phyloP scores from a whole-genome alignment of 1,140 invertebrate species.

The Macrosteles quadrilineatus region DNA sequence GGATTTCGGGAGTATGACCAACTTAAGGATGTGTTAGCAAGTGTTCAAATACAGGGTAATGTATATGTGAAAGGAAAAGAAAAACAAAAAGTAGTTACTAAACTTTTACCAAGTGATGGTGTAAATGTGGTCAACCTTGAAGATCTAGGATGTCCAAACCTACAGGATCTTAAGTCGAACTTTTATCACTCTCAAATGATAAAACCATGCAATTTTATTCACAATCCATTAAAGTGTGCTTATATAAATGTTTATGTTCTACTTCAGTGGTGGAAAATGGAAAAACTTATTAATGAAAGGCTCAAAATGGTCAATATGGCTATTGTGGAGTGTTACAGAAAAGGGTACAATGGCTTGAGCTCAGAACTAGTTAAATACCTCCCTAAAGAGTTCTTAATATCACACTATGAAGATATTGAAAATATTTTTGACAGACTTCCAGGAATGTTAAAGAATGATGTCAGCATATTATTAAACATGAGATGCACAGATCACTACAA shows the following conservation, averaged over 20 bases:
- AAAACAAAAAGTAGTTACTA: background rate
- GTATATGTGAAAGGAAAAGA: constrained; percentile 2
- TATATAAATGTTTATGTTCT: constrained; percentile 12
- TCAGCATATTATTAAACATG: background rate
- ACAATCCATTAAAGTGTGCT: background rate
- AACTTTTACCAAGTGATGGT: background rate
- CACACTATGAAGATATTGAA: background rate
- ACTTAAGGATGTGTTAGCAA: background rate
- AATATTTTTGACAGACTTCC: background rate
- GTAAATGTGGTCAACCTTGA: constrained; percentile 3
- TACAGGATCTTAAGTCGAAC: background rate
- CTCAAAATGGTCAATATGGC: background rate
- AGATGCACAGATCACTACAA: background rate
- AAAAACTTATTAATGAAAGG: background rate
- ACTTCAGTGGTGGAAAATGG: background rate
- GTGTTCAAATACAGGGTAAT: background rate
- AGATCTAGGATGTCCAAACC: background rate
- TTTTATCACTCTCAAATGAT: background rate
- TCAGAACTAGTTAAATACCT: background rate
- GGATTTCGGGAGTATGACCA: background rate
- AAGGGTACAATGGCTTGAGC: background rate
- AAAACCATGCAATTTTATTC: constrained; percentile 3
- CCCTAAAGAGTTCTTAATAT: background rate
- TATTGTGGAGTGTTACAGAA: background rate
- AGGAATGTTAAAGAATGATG: background rate